Percentiles rank a stretch among this genome's conserved stretches.
phyloP scores from a whole-genome alignment of 2,888 invertebrate species.

The Alitta virens region DNA sequence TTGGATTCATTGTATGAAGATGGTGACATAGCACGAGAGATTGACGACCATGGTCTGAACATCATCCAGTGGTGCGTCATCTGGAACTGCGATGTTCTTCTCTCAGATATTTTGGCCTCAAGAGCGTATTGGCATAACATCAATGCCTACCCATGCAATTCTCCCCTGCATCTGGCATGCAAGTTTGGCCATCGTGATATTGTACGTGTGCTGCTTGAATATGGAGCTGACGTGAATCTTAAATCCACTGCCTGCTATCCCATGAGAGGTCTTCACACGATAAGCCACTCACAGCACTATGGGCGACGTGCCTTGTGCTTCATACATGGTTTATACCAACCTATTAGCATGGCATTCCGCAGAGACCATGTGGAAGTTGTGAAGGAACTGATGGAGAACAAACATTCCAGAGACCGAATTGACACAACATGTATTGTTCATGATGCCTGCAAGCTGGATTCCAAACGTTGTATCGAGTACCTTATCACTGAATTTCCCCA shows the following conservation, averaged over 20 bases:
- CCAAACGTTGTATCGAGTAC: constrained; percentile 6
- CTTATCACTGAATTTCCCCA: neutral
- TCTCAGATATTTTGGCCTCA: neutral
- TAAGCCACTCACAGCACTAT: constrained; percentile 1
- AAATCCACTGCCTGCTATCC: constrained; percentile 14
- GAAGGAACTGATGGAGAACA: constrained; percentile 7
- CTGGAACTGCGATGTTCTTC: neutral
- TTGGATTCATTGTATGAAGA: neutral
- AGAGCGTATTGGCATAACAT: constrained; percentile 5
- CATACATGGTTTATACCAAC: neutral
- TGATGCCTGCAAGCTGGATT: neutral
- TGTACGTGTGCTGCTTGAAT: neutral
- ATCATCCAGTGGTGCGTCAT: neutral
- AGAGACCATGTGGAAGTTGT: constrained; percentile 10
- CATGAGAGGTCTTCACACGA: constrained; percentile 4
- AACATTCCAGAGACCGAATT: neutral
- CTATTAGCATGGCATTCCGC: constrained; percentile 1
- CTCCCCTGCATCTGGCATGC: constrained; percentile 11
- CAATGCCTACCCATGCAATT: constrained; percentile 2
- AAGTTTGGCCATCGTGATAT: constrained; percentile 4
- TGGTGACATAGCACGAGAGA: neutral
- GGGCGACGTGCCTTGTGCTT: constrained; percentile 6
- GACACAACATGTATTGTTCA: neutral
- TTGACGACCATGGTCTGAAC: neutral
- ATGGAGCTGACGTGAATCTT: constrained; percentile 4